Conservation (phyloP, 2,888 invertebrate genomes). For the Pantelozetes paolii region DNA sequence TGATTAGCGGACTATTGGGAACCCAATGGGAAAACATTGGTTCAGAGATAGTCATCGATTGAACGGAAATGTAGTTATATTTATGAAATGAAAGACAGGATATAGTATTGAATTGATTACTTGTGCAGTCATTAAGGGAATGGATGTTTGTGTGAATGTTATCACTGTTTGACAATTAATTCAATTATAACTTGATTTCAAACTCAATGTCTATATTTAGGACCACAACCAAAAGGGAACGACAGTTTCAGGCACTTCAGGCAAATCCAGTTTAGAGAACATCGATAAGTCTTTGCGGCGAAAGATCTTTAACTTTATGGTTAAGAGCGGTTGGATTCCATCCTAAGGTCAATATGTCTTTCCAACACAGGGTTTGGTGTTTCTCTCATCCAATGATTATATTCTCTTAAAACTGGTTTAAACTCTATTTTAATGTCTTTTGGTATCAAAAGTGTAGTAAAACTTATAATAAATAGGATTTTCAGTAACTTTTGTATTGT, state of each 20-base stretch:
- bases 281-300: constrained; percentile 58
- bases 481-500: background rate
- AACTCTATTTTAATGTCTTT: constrained; percentile 8
- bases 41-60: no score
- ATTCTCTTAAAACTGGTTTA: background rate
- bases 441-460: constrained; percentile 10
- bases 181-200: no score
- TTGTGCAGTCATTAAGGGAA: no score
- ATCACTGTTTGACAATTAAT: no score
- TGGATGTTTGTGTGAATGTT: no score
- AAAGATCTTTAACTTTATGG: constrained; percentile 59
- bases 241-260: background rate
- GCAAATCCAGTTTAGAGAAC: constrained; percentile 37
- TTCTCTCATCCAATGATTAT: background rate
- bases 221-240: constrained; percentile 21
- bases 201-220: background rate
- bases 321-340: constrained; percentile 59
- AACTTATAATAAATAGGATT: background rate
- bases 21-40: no score
- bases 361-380: background rate
- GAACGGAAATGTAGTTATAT: no score
- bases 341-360: background rate
- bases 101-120: no score
- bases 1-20: no score
- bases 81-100: no score